These are phyloP conservation scores for Drosophila pegasa DNA, from an alignment of 2,888 invertebrate species.

Conservation along the genomic window DNA sequence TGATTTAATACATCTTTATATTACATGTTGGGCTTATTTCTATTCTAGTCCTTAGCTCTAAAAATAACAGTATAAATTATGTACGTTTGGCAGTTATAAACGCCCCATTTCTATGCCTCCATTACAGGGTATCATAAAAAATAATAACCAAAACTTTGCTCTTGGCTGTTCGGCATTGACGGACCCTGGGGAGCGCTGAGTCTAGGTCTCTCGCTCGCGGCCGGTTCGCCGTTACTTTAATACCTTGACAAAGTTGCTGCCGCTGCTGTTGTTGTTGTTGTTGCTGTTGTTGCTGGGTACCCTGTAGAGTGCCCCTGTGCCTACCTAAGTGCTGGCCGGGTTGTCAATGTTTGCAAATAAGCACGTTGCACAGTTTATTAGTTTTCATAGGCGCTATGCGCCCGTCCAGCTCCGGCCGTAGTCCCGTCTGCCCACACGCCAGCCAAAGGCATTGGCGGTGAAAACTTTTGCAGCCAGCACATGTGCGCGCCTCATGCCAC, in stretches of 20 bases:
- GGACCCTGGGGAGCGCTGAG: constrained; percentile 22
- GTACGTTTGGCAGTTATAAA: not conserved
- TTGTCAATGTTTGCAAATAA: constrained; percentile 72
- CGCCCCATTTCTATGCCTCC: not conserved
- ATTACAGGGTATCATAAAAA: constrained; percentile 25
- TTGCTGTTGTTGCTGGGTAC: not conserved
- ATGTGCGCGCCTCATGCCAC: constrained; percentile 3
- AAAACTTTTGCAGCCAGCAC: constrained; percentile 52
- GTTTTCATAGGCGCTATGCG: constrained; percentile 68
- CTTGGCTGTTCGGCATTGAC: constrained; percentile 25
- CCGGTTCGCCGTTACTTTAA: constrained; percentile 37
- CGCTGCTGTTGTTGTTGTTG: constrained; percentile 7
- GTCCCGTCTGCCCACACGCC: constrained; percentile 19
- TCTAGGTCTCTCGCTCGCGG: constrained; percentile 3
- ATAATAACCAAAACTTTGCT: constrained; percentile 22
- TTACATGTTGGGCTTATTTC: not conserved
- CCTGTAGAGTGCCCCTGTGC: constrained; percentile 15
- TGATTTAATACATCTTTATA: accelerated
- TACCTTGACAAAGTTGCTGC: constrained; percentile 46
- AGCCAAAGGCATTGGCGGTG: constrained; percentile 41
- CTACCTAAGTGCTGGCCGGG: constrained; percentile 13
- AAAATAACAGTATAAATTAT: not conserved
- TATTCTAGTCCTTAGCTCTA: not conserved
- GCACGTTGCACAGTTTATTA: constrained; percentile 78
- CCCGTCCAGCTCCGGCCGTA: not conserved